Base-by-base conservation (phyloP, 2,797 vertebrate species). In the Decapterus maruadsi region DNA sequence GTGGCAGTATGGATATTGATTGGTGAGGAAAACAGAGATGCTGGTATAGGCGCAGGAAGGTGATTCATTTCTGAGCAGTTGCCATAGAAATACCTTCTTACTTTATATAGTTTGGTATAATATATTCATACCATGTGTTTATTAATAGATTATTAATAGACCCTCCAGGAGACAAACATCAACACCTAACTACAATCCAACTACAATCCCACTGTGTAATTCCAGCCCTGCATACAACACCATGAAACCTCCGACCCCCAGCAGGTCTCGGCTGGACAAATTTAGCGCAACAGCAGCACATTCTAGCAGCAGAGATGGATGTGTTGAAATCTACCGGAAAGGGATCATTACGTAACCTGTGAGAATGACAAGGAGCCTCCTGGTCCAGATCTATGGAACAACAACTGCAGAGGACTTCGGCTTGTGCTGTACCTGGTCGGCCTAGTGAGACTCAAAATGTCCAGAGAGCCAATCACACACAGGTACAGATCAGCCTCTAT, bases 141-240 rank as follows among this genome's bases (percentile, higher is more conserved):
- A 31, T 12, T 57, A 20, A 62, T 43, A 57, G 34, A 26, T 26
- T 26, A 26, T 26, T 26, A 26, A 26, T 36, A 36, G 34, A 36
- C 29, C 45, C 50, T 58, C 48, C 12, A 56, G 62, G 61, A 76
- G 46, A 29, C 51, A 20, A 51, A 76, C 51, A 57, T 34, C 19
- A 20, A 45, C 57, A 69, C 22, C 65, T 58, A 58, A 72, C 64
- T 72, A 53, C 22, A 68, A 75, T 77, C 74, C 60, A 53, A 57
- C 61, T 51, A 77, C 80, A 81, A 84, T 69, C 63, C 72, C 77
- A 69, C 72, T 59, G 84, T n/a, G 80, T 78, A 70, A 89, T 62
- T 61, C 55, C 67, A 82, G 68, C 59, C 50, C 55, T 42, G 31
- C 72, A 55, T 3, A 40, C 65, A 82, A 68, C 82, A 78, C 72